A percentile compares a stretch with the other conserved stretches of the same genome.
These are phyloP conservation scores for Macheiramphus alcinus DNA, from an alignment of 2,113 vertebrate genomes.

Conservation along the genomic window DNA sequence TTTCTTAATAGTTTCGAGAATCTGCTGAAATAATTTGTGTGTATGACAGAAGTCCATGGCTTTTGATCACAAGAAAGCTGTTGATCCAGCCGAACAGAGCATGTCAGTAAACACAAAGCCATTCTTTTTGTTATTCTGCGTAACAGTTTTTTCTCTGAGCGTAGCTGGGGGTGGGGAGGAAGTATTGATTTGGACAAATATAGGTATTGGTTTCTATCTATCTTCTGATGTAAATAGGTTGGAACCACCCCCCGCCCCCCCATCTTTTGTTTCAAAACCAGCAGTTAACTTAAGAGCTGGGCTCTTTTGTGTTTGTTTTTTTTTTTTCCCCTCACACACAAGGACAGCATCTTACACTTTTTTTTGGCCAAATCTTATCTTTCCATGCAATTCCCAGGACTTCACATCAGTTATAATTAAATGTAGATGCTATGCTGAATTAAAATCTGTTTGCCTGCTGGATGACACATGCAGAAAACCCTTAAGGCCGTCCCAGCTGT, in stretches of 20 bases:
- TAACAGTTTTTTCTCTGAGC: not conserved
- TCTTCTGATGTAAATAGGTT: not conserved
- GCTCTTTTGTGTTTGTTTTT: not conserved
- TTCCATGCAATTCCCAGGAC: not conserved
- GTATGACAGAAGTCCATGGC: not conserved
- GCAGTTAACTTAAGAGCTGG: not conserved
- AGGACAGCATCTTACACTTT: not conserved
- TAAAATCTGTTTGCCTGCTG: not conserved
- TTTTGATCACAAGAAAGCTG: not conserved
- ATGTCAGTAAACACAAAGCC: not conserved
- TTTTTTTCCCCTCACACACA: not conserved
- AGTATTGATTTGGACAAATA: not conserved
- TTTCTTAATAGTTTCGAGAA: not conserved
- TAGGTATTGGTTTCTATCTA: not conserved
- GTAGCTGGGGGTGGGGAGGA: not conserved
- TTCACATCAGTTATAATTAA: not conserved
- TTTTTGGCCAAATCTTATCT: not conserved
- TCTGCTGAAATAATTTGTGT: not conserved
- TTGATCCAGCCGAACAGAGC: not conserved
- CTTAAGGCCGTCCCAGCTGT: not conserved
- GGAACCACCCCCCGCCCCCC: accelerated
- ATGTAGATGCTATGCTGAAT: not conserved
- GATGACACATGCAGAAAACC: not conserved
- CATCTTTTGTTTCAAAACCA: not conserved
- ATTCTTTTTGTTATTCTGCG: not conserved